Percentiles rank a stretch among this genome's conserved stretches.
Evolutionary conservation across 2,113 vertebrate species (phyloP).

Genomic region (Xenopus borealis): DNA sequence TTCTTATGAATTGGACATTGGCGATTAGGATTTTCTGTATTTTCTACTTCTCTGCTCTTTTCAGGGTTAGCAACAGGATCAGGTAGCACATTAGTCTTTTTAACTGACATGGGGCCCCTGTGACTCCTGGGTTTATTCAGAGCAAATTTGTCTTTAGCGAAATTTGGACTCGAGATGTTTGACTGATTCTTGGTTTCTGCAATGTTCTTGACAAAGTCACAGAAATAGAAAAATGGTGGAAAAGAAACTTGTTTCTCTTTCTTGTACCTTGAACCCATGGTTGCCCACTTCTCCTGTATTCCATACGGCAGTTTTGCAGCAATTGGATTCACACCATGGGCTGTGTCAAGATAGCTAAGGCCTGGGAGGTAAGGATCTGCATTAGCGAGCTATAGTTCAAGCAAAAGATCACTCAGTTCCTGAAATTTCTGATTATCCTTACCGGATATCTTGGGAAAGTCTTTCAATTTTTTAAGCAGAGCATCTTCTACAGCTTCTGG

Average conservation of each 20-base stretch:
- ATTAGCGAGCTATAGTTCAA: not conserved
- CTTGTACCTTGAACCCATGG: constrained; percentile 24
- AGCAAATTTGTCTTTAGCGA: not conserved
- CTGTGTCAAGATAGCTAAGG: constrained; percentile 33
- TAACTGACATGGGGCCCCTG: not conserved
- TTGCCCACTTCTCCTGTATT: constrained; percentile 36
- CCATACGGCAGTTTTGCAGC: constrained; percentile 27
- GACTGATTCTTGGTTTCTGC: not conserved
- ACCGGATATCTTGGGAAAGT: not conserved
- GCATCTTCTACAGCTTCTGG: too few relatives aligned
- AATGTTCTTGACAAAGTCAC: constrained; percentile 1
- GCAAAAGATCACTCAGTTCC: constrained; percentile 2
- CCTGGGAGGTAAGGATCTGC: constrained; percentile 4
- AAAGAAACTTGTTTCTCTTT: constrained; percentile 20
- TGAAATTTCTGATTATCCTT: constrained; percentile 9
- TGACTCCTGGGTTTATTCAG: not conserved
- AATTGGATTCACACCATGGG: constrained; percentile 40
- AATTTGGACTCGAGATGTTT: not conserved
- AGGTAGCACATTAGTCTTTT: constrained; percentile 9
- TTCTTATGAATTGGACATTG: constrained; percentile 4
- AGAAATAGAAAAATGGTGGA: constrained; percentile 21
- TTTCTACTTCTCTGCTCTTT: not conserved
- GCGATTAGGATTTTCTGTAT: constrained; percentile 9
- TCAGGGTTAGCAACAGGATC: not conserved
- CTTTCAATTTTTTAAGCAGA: not conserved